Conservation (phyloP, 2,888 invertebrate genomes). For the Drosophila greeni region DNA sequence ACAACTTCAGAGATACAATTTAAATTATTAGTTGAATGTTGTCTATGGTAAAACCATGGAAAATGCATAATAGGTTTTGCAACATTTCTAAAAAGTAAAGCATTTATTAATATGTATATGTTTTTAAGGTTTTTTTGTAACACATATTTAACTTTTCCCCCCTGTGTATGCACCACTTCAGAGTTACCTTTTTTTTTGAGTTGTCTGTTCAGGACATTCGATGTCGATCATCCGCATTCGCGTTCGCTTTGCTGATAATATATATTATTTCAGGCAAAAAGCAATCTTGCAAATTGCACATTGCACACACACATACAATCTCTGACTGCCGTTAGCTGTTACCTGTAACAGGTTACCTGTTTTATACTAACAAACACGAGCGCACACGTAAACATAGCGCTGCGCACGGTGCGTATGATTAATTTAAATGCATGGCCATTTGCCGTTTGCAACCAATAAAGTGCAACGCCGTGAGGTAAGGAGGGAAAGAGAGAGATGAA, state of each 20-base stretch:
- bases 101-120: not conserved
- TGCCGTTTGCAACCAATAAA: slow-evolving; percentile 49
- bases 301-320: slow-evolving; percentile 11
- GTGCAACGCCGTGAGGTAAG: not conserved
- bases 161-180: slow-evolving; percentile 30
- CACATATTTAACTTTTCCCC: not conserved
- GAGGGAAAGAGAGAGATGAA: not conserved
- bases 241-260: slow-evolving; percentile 17
- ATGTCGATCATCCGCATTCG: slow-evolving; percentile 12
- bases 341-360: slow-evolving; percentile 23
- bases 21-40: not conserved
- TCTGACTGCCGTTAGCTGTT: slow-evolving; percentile 39
- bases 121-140: not conserved
- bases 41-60: not conserved
- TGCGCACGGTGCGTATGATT: slow-evolving; percentile 68
- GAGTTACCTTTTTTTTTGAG: slow-evolving; percentile 38
- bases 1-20: too few relatives aligned
- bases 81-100: not conserved
- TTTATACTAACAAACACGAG: slow-evolving; percentile 10
- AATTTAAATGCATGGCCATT: slow-evolving; percentile 72
- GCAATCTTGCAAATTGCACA: slow-evolving; percentile 67
- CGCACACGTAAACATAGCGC: slow-evolving; percentile 13
- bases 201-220: slow-evolving; percentile 33
- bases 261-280: slow-evolving; percentile 39
- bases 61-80: too few relatives aligned